Base-by-base conservation (phyloP, 1,140 invertebrate genomes). In the Drosophila kepulauana region DNA sequence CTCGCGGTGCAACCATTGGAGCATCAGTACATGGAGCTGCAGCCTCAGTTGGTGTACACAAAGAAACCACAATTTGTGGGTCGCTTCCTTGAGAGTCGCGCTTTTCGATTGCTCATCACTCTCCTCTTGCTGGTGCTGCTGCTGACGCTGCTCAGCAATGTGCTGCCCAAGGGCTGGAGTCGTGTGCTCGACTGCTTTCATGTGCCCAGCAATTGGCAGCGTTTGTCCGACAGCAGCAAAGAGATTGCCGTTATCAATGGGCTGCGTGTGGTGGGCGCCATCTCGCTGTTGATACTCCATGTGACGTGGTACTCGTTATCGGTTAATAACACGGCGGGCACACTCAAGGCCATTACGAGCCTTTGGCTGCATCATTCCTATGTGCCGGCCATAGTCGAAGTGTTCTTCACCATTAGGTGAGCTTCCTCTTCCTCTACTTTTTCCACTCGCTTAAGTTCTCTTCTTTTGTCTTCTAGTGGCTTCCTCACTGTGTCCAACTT, bases 361-460 rank as follows among this genome's bases (percentile, higher is more conserved):
- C 41, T 85, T 5, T 16, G 28, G 3, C 41, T 74, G 15, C 43
- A n/a, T 2, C 57, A 72, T 6, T 28, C 13, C 5, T 84, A 73
- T n/a, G 33, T 71, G 62, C 48, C 78, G 2, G 49, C 7, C 20
- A 45, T 48, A 13, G 35, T 85, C 65, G 81, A 85, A 15, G 15
- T 85, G 0, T 85, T 85, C 58, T 86, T 85, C 35, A 54, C 70
- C 11, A 48, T 85, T 43, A 82, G 80, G 80, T 82, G 5, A 10
- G 59, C 8, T 20, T 20, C 1, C 16, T 0, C 16, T 20, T 20
- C 16, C 1, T 20, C 16, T 20, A 20, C 16, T 20, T 45, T 45
- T n/a, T 45, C 43, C 4, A 45, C 5, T 13, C 11, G 4, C 4
- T 33, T 33, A 33, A 33, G 2, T 45, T n/a, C n/a, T 33, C 51